These are phyloP conservation scores for Hiodon tergisus DNA, from an alignment of 2,113 vertebrate species.

Conservation along the genomic window DNA sequence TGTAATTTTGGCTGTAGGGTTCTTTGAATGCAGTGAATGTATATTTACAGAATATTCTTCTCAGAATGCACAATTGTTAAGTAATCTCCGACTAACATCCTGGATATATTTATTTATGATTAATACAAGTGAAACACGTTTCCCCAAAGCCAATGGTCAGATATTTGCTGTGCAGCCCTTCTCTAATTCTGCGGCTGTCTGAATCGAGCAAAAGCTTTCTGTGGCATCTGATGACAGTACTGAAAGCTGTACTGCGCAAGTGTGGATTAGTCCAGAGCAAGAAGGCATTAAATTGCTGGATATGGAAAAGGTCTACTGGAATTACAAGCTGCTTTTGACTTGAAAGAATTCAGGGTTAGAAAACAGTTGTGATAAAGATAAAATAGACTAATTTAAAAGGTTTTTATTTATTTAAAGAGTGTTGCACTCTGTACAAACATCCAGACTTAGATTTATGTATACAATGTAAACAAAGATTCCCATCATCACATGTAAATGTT, in stretches of 20 bases:
- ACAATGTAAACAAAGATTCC: background rate
- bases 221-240: slow-evolving; percentile 43
- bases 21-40: too few species aligned
- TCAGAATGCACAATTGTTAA: slow-evolving; percentile 40
- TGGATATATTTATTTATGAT: slow-evolving; percentile 54
- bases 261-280: background rate
- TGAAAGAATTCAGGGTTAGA: slow-evolving; percentile 4
- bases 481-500: too few species aligned
- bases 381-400: too few species aligned
- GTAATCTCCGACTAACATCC: slow-evolving; percentile 57
- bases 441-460: background rate
- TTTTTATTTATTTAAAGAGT: slow-evolving; percentile 7
- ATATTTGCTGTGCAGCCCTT: slow-evolving; percentile 43
- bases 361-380: background rate
- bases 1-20: too few species aligned
- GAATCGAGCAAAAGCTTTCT: slow-evolving; percentile 56
- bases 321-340: slow-evolving; percentile 14
- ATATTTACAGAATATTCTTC: slow-evolving; percentile 31
- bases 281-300: slow-evolving; percentile 8
- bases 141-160: slow-evolving; percentile 58
- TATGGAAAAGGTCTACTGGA: slow-evolving; percentile 12
- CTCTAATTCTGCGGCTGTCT: slow-evolving; percentile 60
- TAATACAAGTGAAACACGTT: slow-evolving; percentile 68
- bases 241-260: slow-evolving; percentile 4
- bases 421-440: too few species aligned